Percentiles rank a stretch among this genome's conserved stretches.
Conservation (phyloP, 2,888 invertebrate species). For the Ptilodon capucinus region DNA sequence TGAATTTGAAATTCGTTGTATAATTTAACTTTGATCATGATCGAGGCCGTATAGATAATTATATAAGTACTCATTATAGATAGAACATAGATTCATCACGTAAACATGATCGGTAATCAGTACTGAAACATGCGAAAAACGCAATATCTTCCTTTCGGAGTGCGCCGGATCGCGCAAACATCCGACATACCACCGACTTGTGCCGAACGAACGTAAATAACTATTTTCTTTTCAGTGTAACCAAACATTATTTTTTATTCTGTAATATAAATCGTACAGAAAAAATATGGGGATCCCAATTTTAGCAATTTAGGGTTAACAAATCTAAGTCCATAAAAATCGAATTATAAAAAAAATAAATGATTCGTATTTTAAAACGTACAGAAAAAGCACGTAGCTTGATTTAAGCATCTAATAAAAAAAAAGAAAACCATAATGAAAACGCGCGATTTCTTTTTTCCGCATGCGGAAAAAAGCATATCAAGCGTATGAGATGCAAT, state of each 20-base stretch:
- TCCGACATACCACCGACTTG: slow-evolving; percentile 50
- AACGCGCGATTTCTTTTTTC: no score
- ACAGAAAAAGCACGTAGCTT: no score
- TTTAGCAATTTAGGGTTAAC: no score
- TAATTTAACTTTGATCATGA: neutral
- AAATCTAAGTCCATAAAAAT: no score
- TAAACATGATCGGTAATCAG: slow-evolving; percentile 19
- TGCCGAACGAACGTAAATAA: slow-evolving; percentile 9
- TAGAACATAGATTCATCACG: slow-evolving; percentile 17
- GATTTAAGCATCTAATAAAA: no score
- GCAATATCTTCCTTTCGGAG: slow-evolving; percentile 51
- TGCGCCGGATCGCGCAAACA: slow-evolving; percentile 60
- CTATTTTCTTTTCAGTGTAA: slow-evolving; percentile 6
- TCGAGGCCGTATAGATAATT: neutral
- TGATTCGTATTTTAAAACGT: no score
- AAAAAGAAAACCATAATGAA: no score
- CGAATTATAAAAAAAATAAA: no score
- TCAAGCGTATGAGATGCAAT: no score
- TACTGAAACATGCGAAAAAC: slow-evolving; percentile 54
- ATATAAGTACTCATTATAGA: neutral
- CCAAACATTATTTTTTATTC: neutral
- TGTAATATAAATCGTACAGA: neutral
- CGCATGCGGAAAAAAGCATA: no score
- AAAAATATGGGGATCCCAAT: no score
- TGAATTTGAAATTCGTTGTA: neutral